Conservation (phyloP, 2,888 invertebrate genomes). For the Galeruca laticollis region DNA sequence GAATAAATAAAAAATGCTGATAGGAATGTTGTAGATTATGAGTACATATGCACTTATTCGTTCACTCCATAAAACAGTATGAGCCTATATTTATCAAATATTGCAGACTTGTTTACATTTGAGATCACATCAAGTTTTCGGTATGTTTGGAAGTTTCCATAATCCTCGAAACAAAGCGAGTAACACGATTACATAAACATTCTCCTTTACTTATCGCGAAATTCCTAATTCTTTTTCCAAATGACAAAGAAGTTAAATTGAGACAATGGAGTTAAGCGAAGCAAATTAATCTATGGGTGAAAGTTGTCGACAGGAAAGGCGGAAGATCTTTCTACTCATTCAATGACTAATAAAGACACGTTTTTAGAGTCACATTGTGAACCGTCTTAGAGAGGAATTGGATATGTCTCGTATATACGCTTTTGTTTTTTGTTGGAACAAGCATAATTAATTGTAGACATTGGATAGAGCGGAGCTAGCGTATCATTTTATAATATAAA, state of each 20-base stretch:
- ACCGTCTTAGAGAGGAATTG: background rate
- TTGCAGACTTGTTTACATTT: too few species aligned
- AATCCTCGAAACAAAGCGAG: background rate
- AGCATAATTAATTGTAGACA: background rate
- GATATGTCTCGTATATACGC: background rate
- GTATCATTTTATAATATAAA: background rate
- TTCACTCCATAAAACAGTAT: too few species aligned
- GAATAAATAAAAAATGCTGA: too few species aligned
- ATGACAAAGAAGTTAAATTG: background rate
- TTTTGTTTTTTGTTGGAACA: background rate
- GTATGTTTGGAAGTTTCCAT: too few species aligned
- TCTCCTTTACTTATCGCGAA: too few species aligned
- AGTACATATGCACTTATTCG: too few species aligned
- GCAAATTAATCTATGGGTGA: background rate
- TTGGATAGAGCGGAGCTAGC: background rate
- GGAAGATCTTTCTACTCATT: constrained; percentile 3
- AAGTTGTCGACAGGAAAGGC: constrained; percentile 3
- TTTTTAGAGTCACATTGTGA: background rate
- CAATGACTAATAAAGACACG: constrained; percentile 10
- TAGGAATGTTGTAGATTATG: too few species aligned
- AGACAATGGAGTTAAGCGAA: background rate
- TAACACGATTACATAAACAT: too few species aligned
- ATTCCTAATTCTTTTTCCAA: background rate
- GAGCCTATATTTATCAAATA: too few species aligned
- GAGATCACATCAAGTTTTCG: too few species aligned